Percentiles rank a stretch among this genome's conserved stretches.
Conservation (phyloP, 1,140 invertebrate species). For the Aphelenchoides fujianensis region DNA sequence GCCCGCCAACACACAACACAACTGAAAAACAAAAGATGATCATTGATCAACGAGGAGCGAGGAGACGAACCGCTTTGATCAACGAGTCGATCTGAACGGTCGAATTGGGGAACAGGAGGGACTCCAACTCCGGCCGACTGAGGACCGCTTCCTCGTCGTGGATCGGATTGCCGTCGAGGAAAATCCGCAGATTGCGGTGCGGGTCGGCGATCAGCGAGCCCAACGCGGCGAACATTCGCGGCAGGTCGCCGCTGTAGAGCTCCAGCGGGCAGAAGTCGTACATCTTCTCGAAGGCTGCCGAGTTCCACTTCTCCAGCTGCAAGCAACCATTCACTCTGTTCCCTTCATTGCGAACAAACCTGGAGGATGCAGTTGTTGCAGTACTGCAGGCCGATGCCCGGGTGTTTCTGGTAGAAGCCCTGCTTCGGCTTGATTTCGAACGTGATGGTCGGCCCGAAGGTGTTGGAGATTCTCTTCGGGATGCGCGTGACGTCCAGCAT, state of each 20-base stretch:
- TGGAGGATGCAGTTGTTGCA: conserved; percentile 62
- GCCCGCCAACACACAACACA: conserved; percentile 50
- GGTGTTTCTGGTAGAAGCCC: conserved; percentile 52
- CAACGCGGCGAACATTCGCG: conserved; percentile 50
- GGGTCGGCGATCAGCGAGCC: conserved; percentile 48
- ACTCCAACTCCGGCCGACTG: conserved; percentile 32
- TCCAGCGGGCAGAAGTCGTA: conserved; percentile 61
- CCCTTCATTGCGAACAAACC: too few relatives aligned
- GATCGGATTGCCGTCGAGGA: conserved; percentile 53
- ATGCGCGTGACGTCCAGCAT: conserved; percentile 60
- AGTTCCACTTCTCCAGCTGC: conserved; percentile 56
- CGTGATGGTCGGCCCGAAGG: conserved; percentile 53
- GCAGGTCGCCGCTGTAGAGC: conserved; percentile 52
- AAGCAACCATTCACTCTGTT: conserved; percentile 21
- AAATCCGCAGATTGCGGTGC: conserved; percentile 58
- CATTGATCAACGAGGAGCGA: neutral
- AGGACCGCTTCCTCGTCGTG: conserved; percentile 39
- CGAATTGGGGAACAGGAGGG: conserved; percentile 39
- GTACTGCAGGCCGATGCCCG: conserved; percentile 46
- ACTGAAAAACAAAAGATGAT: conserved; percentile 34
- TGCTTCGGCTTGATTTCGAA: conserved; percentile 57
- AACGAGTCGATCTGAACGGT: conserved; percentile 21
- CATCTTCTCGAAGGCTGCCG: conserved; percentile 48
- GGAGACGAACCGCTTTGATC: conserved; percentile 23
- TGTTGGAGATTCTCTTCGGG: conserved; percentile 31